Evolutionary conservation across 2,888 invertebrate genomes (phyloP).

Genomic region (Tryphoninae sp.): DNA sequence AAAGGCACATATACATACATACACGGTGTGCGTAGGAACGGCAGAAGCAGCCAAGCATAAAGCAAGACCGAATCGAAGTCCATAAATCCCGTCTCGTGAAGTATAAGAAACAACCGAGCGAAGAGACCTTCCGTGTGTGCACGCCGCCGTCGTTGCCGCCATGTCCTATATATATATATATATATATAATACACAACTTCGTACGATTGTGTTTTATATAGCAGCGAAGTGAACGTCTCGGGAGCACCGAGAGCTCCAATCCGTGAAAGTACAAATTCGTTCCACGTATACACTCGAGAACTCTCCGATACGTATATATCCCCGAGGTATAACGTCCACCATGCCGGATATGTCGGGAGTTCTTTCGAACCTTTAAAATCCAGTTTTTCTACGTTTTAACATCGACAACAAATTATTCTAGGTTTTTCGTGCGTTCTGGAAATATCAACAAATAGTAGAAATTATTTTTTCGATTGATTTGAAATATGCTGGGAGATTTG

Average conservation of each 20-base stretch:
- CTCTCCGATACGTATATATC: conserved; percentile 23
- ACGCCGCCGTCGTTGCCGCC: conserved; percentile 25
- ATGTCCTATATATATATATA: conserved; percentile 19
- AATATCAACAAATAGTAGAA: background rate
- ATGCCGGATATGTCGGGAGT: conserved; percentile 17
- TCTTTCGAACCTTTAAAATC: conserved; percentile 26
- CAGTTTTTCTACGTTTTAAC: conserved; percentile 19
- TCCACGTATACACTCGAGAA: conserved; percentile 53
- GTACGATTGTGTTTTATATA: conserved; percentile 47
- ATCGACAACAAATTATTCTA: background rate
- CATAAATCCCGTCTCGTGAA: conserved; percentile 68
- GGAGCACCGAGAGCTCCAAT: conserved; percentile 52
- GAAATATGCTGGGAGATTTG: no score
- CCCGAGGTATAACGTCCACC: background rate
- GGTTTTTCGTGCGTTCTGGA: no score
- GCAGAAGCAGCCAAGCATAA: conserved; percentile 76
- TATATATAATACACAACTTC: conserved; percentile 1
- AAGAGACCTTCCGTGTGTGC: conserved; percentile 64
- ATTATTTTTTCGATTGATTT: background rate
- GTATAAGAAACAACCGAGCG: conserved; percentile 68
- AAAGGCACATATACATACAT: conserved; percentile 65
- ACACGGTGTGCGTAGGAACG: conserved; percentile 69
- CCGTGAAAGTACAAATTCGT: conserved; percentile 64
- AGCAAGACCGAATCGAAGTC: conserved; percentile 77
- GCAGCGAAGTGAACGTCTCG: conserved; percentile 57